Evolutionary conservation across 2,888 invertebrate species (phyloP).

Genomic region (Mythimna vitellina): DNA sequence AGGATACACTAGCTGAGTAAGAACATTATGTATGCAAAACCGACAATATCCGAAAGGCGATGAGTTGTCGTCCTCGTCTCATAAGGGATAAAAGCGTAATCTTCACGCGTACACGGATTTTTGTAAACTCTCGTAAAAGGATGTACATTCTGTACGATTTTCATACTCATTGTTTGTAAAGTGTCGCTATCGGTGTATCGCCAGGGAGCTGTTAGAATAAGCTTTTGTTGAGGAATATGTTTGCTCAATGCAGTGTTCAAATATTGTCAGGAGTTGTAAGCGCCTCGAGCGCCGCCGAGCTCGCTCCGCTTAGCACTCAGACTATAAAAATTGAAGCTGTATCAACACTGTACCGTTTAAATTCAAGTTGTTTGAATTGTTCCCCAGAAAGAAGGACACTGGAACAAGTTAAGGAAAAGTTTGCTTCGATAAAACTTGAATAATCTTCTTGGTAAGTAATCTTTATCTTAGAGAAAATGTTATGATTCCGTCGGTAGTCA

Average conservation of each 20-base stretch:
- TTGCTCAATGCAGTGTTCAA: constrained; percentile 72
- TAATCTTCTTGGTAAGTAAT: constrained; percentile 35
- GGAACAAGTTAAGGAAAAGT: constrained; percentile 42
- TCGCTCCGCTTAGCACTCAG: constrained; percentile 51
- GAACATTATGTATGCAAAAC: constrained; percentile 34
- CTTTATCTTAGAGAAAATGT: constrained; percentile 49
- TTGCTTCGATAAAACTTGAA: constrained; percentile 33
- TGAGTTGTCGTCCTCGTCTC: constrained; percentile 47
- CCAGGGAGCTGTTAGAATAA: constrained; percentile 66
- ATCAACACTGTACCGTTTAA: constrained; percentile 63
- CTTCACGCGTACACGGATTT: constrained; percentile 42
- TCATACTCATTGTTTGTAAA: constrained; percentile 58
- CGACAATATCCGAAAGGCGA: constrained; percentile 35
- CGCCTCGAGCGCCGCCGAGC: constrained; percentile 65
- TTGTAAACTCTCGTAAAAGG: constrained; percentile 47
- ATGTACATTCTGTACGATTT: constrained; percentile 46
- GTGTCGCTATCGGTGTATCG: constrained; percentile 61
- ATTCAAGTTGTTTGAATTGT: constrained; percentile 50
- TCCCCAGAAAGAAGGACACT: constrained; percentile 43
- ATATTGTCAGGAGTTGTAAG: constrained; percentile 74
- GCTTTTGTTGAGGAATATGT: constrained; percentile 70
- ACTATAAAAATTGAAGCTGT: constrained; percentile 69
- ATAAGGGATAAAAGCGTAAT: constrained; percentile 51
- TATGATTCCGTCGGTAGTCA: constrained; percentile 27
- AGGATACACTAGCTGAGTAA: constrained; percentile 25